Evolutionary conservation across 2,888 invertebrate species (phyloP), one percentile per base, ranked within the genome.

Genomic region (Tetragonula carbonaria): DNA sequence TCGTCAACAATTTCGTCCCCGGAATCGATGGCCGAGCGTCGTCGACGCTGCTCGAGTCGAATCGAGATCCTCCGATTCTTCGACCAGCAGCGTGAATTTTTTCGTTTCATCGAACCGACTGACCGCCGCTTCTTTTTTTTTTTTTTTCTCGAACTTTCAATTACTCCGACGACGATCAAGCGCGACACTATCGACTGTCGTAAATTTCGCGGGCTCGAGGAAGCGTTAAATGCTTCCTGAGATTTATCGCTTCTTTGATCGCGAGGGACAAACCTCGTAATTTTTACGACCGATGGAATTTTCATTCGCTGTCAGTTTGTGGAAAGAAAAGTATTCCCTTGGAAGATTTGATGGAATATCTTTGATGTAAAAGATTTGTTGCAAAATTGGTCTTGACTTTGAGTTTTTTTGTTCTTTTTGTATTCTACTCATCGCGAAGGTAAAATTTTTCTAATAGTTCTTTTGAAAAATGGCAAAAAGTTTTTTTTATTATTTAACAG

Each of bases 1-100:
- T 78, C 21, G 82, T 33, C 78, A 68, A 57, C 81, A 33, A 65
- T 65, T 57, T 68, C 72, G 55, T 38, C n/a, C 51, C 8, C 11
- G 38, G 74, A 78, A 78, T 82, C 81, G 84, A 77, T 28, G 28
- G 28, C 28, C 28, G 28, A 28, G 28, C 28, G 28, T 81, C 38
- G 50, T 11, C 38, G 67, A 63, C 33, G 28, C 38, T 51, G 71
- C 65, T 38, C 38, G 23, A 28, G 57, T 33, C 74, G 74, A 65
- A 65, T 38, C 74, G 74, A 53, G n/a, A 55, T 16, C 28, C 57
- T 53, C 51, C 16, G n/a, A 18, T 53, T 51, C n/a, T 33, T 38
- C 53, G 45, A 50, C 23, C 62, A 53, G 78, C 62, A 53, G 78
- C 57, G 8, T 71, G 28, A 78, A 8, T 8, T 38, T 38, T 38